Percentiles rank a stretch among this genome's conserved stretches.
Evolutionary conservation across 2,888 invertebrate genomes (phyloP).

Genomic region (Margaritifera margaritifera): DNA sequence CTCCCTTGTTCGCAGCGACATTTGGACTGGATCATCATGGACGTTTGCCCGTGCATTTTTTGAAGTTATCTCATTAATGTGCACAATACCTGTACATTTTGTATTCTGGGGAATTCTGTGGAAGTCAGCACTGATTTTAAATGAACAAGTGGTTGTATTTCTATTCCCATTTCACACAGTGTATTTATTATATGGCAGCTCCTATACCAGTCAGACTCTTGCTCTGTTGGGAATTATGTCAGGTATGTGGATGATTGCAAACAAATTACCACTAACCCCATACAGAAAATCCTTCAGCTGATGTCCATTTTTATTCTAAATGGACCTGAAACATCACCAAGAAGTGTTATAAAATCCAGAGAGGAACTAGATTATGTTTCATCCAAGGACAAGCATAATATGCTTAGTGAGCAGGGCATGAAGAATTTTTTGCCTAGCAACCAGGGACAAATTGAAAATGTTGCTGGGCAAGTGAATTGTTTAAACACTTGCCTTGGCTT

Average conservation of each 20-base stretch:
- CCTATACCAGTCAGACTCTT: constrained; percentile 55
- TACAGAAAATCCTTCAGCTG: constrained; percentile 2
- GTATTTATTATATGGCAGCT: constrained; percentile 50
- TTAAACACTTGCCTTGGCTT: too few species aligned
- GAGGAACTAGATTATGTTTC: too few species aligned
- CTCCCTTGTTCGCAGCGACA: constrained; percentile 43
- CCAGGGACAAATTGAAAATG: too few species aligned
- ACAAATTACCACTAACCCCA: constrained; percentile 52
- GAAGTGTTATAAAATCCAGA: too few species aligned
- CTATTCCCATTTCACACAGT: constrained; percentile 52
- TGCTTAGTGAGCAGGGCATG: too few species aligned
- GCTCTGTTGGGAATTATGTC: constrained; percentile 44
- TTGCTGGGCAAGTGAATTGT: too few species aligned
- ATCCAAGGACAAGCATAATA: too few species aligned
- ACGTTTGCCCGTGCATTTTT: constrained; percentile 46
- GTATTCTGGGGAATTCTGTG: constrained; percentile 59
- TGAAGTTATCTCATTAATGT: constrained; percentile 49
- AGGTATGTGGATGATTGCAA: constrained; percentile 60
- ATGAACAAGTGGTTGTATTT: constrained; percentile 60
- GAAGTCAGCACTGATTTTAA: constrained; percentile 42
- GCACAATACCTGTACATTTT: constrained; percentile 50
- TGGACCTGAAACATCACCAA: too few species aligned
- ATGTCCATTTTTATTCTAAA: too few species aligned
- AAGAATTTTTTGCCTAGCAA: too few species aligned
- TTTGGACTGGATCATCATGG: constrained; percentile 42